Evolutionary conservation across 2,888 invertebrate species (phyloP), one percentile per base, ranked within the genome.

Genomic region (Physocephala rufipes): DNA sequence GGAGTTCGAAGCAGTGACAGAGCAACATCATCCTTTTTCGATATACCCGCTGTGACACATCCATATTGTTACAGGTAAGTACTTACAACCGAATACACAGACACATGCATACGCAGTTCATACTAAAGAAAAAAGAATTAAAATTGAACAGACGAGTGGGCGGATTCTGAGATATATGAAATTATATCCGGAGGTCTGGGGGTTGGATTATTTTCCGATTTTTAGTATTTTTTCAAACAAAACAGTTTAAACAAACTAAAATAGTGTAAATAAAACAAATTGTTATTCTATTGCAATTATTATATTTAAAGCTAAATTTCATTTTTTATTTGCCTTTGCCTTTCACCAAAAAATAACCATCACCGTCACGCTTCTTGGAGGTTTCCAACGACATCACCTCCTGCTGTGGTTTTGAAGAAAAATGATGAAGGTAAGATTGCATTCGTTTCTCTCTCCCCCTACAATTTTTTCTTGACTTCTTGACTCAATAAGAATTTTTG

Each of bases 11-110:
- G 84, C 81, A 36, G 36, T 36, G 86, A 86, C 82, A 85, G 86
- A 82, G 82, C 85, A 81, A 83, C 86, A 81, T 36, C 36, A 36
- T 82, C 81, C 82, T 86, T 86, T 82, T 86, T 86, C 82, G 86
- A 86, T 79, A 84, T 86, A 81, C 86, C 86, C 79, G 86, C 86
- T 85, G 86, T 86, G 86, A 84, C 85, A 78, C 86, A 86, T 79
- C 85, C 86, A 73, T 86, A 86, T 78, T 86, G 86, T 80, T 86
- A 86, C 81, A 86, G 86, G 86, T 86, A 83, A 83, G 77, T 62
- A n/a, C n/a, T n/a, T n/a, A n/a, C n/a, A n/a, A n/a, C n/a, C n/a
- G n/a, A n/a, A n/a, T n/a, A n/a, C n/a, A n/a, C n/a, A n/a, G n/a
- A n/a, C n/a, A n/a, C n/a, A n/a, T n/a, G n/a, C n/a, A n/a, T n/a